These are phyloP conservation scores for Lanius collurio DNA, from an alignment of 2,113 vertebrate genomes.

Conservation along the genomic window DNA sequence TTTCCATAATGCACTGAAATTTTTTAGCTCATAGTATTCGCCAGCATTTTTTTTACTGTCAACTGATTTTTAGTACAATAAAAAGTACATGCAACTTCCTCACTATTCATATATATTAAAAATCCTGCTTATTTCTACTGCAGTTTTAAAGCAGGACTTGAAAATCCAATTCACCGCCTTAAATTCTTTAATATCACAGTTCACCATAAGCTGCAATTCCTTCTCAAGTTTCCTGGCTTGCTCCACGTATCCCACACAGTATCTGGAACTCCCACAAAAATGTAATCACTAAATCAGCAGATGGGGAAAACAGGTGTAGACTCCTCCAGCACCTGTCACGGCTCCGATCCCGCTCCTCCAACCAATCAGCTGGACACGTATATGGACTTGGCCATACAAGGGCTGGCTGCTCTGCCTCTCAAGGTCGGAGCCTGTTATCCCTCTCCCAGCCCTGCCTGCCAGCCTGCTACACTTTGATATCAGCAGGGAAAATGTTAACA, in stretches of 20 bases:
- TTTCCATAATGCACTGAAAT: neutral
- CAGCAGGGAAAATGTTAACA: conserved; percentile 68
- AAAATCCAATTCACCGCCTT: neutral
- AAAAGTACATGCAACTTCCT: neutral
- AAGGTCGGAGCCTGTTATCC: conserved; percentile 73
- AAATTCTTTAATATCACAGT: conserved; percentile 57
- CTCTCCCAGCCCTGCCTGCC: conserved; percentile 57
- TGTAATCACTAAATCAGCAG: conserved; percentile 78
- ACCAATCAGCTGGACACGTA: conserved; percentile 73
- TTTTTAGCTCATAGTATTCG: neutral
- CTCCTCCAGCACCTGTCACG: conserved; percentile 76
- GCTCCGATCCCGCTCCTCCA: conserved; percentile 12
- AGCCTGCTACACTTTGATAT: conserved; percentile 57
- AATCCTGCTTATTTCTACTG: neutral
- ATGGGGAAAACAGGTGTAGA: conserved; percentile 81
- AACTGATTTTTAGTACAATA: neutral
- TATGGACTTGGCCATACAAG: conserved; percentile 80
- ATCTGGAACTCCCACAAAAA: conserved; percentile 76
- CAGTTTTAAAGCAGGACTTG: neutral
- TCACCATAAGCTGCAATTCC: conserved; percentile 68
- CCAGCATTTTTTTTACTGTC: neutral
- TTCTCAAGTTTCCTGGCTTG: conserved; percentile 82
- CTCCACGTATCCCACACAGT: conserved; percentile 56
- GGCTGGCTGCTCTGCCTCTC: conserved; percentile 62
- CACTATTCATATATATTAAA: neutral